These are phyloP conservation scores for Brachyistius frenatus DNA, from an alignment of 2,113 vertebrate species.

Conservation along the genomic window DNA sequence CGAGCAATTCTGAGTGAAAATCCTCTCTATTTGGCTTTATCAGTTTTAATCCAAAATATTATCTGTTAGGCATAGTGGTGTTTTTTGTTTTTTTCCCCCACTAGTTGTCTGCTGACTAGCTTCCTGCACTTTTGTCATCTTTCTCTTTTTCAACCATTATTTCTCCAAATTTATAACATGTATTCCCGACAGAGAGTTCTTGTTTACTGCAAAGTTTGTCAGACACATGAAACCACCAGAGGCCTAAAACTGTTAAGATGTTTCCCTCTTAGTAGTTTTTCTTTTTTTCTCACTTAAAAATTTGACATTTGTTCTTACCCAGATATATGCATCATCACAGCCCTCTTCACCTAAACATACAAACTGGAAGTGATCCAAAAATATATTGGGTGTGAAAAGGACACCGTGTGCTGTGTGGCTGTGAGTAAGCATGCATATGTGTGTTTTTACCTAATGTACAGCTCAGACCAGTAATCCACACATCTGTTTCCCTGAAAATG, in stretches of 20 bases:
- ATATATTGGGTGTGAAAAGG: not conserved
- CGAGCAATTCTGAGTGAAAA: conserved; percentile 29
- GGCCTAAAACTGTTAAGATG: too few relatives aligned
- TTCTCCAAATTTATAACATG: not conserved
- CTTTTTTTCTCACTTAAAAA: not conserved
- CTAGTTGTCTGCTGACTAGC: not conserved
- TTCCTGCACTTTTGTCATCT: not conserved
- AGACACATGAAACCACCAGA: not conserved
- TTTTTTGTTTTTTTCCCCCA: not conserved
- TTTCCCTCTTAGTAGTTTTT: too few relatives aligned
- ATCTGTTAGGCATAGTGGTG: not conserved
- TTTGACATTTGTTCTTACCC: not conserved
- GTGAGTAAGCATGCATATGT: conserved; percentile 9
- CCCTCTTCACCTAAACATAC: conserved; percentile 6
- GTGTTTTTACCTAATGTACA: conserved; percentile 11
- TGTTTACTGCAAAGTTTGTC: not conserved
- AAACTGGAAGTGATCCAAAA: conserved; percentile 4
- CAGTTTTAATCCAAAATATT: conserved; percentile 23
- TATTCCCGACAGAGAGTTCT: not conserved
- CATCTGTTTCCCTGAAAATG: conserved; percentile 40
- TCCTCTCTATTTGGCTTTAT: conserved; percentile 14
- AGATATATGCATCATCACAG: not conserved
- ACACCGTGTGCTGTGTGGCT: not conserved
- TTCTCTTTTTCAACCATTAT: not conserved
- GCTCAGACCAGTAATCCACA: conserved; percentile 33